phyloP scores from a whole-genome alignment of 2,797 vertebrate genomes.

The Pitangus sulphuratus region DNA sequence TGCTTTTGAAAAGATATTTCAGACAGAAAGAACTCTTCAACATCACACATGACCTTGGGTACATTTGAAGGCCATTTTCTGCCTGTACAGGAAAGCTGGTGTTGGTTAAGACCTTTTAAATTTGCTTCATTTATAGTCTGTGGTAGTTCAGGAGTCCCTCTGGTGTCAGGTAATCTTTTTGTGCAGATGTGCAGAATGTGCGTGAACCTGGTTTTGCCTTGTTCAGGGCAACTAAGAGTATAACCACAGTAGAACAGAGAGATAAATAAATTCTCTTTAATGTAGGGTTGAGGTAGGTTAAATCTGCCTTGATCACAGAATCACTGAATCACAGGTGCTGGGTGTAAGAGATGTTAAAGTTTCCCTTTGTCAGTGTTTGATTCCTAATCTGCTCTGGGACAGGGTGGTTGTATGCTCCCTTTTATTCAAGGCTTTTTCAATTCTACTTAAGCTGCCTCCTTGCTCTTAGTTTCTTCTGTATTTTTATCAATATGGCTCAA shows the following conservation, averaged over 20 bases:
- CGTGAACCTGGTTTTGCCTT: background rate
- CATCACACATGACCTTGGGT: background rate
- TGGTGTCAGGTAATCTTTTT: background rate
- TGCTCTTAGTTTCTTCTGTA: background rate
- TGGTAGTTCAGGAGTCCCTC: background rate
- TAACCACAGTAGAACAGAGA: fast-evolving
- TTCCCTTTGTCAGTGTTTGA: background rate
- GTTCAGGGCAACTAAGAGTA: background rate
- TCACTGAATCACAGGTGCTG: background rate
- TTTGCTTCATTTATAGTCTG: background rate
- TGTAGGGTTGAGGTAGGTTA: background rate
- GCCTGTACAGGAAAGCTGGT: background rate
- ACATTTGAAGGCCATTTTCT: background rate
- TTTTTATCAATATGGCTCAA: background rate
- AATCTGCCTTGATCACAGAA: background rate
- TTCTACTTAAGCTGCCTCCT: background rate
- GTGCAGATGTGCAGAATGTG: background rate
- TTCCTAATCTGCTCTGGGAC: background rate
- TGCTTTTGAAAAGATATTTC: background rate
- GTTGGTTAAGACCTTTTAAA: background rate
- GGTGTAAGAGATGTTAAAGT: background rate
- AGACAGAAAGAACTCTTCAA: background rate
- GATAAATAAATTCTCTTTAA: background rate
- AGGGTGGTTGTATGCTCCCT: background rate
- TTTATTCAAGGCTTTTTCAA: background rate